Evolutionary conservation across 2,888 invertebrate species (phyloP), one percentile per base, ranked within the genome.

Genomic region (Acrobasis consociella): DNA sequence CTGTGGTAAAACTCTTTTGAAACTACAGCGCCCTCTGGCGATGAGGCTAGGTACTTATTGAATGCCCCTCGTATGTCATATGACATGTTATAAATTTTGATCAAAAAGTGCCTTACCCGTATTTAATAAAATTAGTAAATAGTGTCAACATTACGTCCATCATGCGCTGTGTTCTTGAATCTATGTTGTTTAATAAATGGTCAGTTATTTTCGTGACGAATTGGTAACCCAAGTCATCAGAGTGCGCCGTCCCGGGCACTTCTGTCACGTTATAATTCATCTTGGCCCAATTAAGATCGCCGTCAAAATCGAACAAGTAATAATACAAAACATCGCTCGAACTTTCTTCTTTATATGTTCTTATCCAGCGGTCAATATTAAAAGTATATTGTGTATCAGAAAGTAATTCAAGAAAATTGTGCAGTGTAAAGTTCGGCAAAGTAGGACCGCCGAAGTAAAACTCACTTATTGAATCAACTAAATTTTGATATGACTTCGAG

Each of bases 381-480:
- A 60, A 63, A 8, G 67, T 42, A 58, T 69, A 75, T 62, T 70
- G 72, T 0, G 68, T 69, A 39, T 73, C 73, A 9, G 68, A 64
- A 8, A 75, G 46, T 31, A 72, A 62, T 50, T 69, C 64, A n/a
- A 65, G 64, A 52, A 69, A 70, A 22, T 69, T 67, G 16, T 56
- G 58, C 2, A 67, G 17, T 3, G 68, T 70, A 61, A 60, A 64
- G 17, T 71, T 67, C 15, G 67, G 53, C 61, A 72, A 72, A 16
- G 69, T 62, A 0, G 55, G 49, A 39, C 62, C 65, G 9, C 69
- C 64, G 53, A 80, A 81, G 62, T 82, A 81, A 64, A 72, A 71
- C 31, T 76, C 13, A 38, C 64, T 63, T 8, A 82, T 74, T 1
- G 68, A 68, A 16, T 70, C 50, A 7, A 72, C 74, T 39, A 78